Evolutionary conservation across 2,113 vertebrate species (phyloP), one percentile per base, ranked within the genome.

Genomic region (Pagrus major): DNA sequence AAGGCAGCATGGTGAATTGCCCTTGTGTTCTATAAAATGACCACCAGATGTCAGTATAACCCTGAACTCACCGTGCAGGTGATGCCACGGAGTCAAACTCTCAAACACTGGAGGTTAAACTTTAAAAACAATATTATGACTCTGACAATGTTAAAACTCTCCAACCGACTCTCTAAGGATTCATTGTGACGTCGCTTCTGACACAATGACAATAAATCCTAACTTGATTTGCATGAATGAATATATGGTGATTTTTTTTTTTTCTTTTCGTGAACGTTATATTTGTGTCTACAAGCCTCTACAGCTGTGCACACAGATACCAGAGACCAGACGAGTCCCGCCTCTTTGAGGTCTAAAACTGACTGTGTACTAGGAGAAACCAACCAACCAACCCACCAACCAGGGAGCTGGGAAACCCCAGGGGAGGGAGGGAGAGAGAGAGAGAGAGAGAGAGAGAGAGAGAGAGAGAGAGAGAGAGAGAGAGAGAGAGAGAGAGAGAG

Each of bases 11-110:
- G 9, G 31, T 16, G 23, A 65, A 65, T 5, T 3, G 0, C 7
- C 9, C 51, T 2, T 52, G 58, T 70, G 23, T 39, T 85, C 12
- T 49, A 18, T 25, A 1, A 59, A 65, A 35, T 67, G 3, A 9
- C 85, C 90, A 66, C 85, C 68, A 86, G 89, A 65, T 78, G 85
- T 61, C 88, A 79, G 69, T 63, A 27, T 64, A 44, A 20, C 35
- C 72, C 67, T 51, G 46, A 67, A 49, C 15, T 64, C 51, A 16
- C 31, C n/a, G 31, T 11, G 42, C 20, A 35, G 44, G 14, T 1
- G 23, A 42, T 59, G 6, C 11, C 18, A 18, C 5, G 1, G 31
- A 68, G 18, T 25, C 39, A 37, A 5, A 8, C 44, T 8, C 3
- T 15, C 41, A 20, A 20, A 33, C 23, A 41, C 14, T 21, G 6